These are phyloP conservation scores for Amblyjoppa fuscipennis DNA, from an alignment of 2,888 invertebrate species.

Conservation along the genomic window DNA sequence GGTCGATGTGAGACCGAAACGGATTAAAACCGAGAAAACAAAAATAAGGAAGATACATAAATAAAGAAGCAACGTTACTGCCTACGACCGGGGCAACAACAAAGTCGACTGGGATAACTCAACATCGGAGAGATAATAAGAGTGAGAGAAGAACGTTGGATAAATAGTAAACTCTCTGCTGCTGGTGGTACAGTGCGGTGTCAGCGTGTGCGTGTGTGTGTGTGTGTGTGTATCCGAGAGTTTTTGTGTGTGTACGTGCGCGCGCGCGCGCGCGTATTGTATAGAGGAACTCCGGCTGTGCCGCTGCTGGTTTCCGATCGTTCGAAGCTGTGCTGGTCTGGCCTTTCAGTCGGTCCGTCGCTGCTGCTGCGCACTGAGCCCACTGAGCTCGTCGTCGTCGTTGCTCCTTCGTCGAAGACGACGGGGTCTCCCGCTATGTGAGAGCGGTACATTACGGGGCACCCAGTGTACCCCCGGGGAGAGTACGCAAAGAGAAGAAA, in stretches of 20 bases:
- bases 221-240: not conserved
- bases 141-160: constrained; percentile 11
- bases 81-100: constrained; percentile 2
- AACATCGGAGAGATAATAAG: constrained; percentile 4
- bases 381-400: constrained; percentile 59
- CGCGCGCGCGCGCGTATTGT: constrained; percentile 18
- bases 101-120: not conserved
- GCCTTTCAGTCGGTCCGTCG: constrained; percentile 65
- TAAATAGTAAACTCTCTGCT: constrained; percentile 18
- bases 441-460: constrained; percentile 75
- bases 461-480: constrained; percentile 69
- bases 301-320: constrained; percentile 57
- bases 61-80: constrained; percentile 2
- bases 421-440: constrained; percentile 77
- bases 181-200: not conserved
- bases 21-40: not conserved
- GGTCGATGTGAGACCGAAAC: not conserved
- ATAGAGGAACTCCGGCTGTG: constrained; percentile 28
- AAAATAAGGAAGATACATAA: not conserved
- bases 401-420: constrained; percentile 65
- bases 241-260: not conserved
- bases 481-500: constrained; percentile 23
- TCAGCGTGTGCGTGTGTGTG: not conserved
- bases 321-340: constrained; percentile 69
- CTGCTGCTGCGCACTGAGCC: constrained; percentile 70